Conservation (phyloP, 2,113 vertebrate species). For the Dascyllus trimaculatus region DNA sequence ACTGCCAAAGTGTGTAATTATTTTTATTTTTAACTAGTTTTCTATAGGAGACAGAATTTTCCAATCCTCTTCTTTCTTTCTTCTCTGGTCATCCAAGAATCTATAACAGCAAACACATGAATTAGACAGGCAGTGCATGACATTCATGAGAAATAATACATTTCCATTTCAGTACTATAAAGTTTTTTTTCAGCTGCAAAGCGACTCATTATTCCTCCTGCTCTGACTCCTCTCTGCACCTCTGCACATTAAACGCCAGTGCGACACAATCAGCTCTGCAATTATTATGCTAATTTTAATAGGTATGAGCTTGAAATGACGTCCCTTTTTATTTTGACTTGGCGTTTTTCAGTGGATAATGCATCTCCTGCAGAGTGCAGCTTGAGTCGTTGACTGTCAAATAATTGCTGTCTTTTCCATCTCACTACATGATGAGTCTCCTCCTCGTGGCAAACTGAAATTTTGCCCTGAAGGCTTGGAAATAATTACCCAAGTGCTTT, state of each 20-base stretch:
- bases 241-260: conserved; percentile 5
- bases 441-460: conserved; percentile 10
- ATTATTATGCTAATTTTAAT: conserved; percentile 11
- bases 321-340: not conserved
- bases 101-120: not conserved
- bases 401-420: not conserved
- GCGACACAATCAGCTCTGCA: not conserved
- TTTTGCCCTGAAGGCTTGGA: conserved; percentile 3
- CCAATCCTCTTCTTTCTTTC: conserved; percentile 11
- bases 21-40: not conserved
- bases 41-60: conserved; percentile 8
- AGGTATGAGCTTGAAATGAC: not conserved
- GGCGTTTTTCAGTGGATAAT: not conserved
- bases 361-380: not conserved
- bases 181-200: not conserved
- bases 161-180: not conserved
- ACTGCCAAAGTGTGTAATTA: not conserved
- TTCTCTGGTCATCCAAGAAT: conserved; percentile 1
- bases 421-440: not conserved
- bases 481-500: conserved; percentile 1
- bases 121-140: not conserved
- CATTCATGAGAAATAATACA: rapidly evolving
- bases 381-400: not conserved
- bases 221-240: not conserved
- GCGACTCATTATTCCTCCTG: not conserved